A percentile compares a stretch with the other conserved stretches of the same genome.
Conservation (phyloP, 2,113 vertebrate genomes). For the Corydoras sp. region DNA sequence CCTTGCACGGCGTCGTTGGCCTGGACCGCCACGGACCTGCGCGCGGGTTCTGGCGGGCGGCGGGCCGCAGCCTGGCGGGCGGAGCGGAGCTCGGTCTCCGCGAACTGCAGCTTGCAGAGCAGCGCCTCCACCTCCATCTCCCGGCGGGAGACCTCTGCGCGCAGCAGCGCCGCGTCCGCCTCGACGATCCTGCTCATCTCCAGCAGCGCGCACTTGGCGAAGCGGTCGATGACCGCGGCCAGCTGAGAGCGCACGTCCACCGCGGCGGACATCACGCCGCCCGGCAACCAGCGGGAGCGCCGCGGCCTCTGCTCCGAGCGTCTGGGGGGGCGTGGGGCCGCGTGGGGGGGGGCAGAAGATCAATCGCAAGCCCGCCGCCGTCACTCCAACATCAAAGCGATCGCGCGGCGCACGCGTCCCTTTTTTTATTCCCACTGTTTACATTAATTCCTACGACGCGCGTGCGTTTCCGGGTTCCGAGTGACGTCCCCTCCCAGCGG, state of each 20-base stretch:
- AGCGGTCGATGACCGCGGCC: slow-evolving; percentile 47
- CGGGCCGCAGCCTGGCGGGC: slow-evolving; percentile 23
- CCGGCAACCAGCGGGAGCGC: no score
- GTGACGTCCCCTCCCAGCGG: no score
- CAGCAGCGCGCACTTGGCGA: slow-evolving; percentile 42
- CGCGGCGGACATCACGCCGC: slow-evolving; percentile 33
- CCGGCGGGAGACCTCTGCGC: slow-evolving; percentile 41
- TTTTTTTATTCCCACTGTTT: no score
- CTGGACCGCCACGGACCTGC: slow-evolving; percentile 39
- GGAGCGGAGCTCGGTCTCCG: slow-evolving; percentile 42
- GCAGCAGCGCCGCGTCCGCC: slow-evolving; percentile 35
- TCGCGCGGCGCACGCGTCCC: no score
- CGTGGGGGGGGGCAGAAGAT: no score
- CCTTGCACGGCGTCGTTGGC: slow-evolving; percentile 24
- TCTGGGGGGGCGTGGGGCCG: no score
- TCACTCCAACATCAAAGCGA: no score
- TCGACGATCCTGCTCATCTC: slow-evolving; percentile 48
- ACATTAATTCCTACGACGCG: no score
- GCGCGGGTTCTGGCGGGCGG: slow-evolving; percentile 7
- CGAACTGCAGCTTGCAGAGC: slow-evolving; percentile 41
- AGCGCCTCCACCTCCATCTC: slow-evolving; percentile 45
- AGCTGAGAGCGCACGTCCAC: slow-evolving; percentile 45
- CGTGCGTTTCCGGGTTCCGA: no score
- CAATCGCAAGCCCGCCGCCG: no score
- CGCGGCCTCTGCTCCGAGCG: no score